A percentile compares a stretch with the other conserved stretches of the same genome.
phyloP scores from a whole-genome alignment of 2,888 invertebrate species.

The Ophioninae sp. region DNA sequence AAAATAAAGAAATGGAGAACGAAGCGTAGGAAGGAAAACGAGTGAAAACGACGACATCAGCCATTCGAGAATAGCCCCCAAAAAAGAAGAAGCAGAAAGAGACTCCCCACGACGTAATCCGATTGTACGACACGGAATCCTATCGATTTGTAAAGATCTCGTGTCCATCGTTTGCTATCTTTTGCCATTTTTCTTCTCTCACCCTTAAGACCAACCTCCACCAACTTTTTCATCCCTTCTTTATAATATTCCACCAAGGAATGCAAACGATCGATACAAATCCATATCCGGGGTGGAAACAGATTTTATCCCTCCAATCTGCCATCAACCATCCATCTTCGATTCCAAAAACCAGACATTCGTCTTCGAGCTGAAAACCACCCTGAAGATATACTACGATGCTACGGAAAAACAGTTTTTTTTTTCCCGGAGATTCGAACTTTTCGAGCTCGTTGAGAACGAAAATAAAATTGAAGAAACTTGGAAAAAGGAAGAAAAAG shows the following conservation, averaged over 20 bases:
- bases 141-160: constrained; percentile 44
- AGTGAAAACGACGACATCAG: constrained; percentile 48
- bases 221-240: no score
- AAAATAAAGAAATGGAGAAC: no score
- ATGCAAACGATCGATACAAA: constrained; percentile 26
- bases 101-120: constrained; percentile 53
- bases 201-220: background rate
- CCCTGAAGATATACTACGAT: no score
- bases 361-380: constrained; percentile 2
- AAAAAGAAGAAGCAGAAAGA: constrained; percentile 9
- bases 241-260: no score
- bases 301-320: background rate
- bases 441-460: background rate
- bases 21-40: constrained; percentile 9
- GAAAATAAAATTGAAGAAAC: constrained; percentile 4
- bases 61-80: constrained; percentile 32
- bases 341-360: background rate
- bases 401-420: no score
- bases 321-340: background rate
- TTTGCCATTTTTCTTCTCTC: constrained; percentile 14
- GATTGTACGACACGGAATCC: constrained; percentile 60
- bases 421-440: no score
- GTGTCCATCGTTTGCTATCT: constrained; percentile 51
- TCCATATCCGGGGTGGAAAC: background rate
- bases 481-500: background rate